phyloP scores from a whole-genome alignment of 2,888 invertebrate species.

The Strigamia transsilvanica region DNA sequence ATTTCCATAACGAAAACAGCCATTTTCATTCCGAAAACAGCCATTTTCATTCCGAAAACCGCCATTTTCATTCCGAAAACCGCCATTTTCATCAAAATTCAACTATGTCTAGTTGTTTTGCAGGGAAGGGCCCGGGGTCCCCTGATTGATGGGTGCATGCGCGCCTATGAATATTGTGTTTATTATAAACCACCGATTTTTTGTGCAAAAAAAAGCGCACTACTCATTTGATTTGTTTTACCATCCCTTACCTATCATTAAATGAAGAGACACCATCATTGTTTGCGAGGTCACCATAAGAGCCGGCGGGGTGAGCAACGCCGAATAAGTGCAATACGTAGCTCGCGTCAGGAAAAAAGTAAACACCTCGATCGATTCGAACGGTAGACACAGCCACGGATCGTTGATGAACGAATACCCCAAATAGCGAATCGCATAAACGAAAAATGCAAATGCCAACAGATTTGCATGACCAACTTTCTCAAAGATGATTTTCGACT shows the following conservation, averaged over 20 bases:
- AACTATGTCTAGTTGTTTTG: no score
- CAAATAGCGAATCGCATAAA: conserved; percentile 76
- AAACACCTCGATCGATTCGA: conserved; percentile 84
- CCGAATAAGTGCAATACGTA: conserved; percentile 88
- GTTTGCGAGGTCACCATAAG: conserved; percentile 76
- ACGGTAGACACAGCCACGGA: conserved; percentile 87
- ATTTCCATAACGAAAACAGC: no score
- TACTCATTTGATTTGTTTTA: no score
- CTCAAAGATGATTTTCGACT: conserved; percentile 79
- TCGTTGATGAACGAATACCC: conserved; percentile 64
- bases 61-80: no score
- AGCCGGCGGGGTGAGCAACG: conserved; percentile 80
- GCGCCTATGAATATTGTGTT: no score
- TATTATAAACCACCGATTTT: no score
- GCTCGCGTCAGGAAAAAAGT: conserved; percentile 91
- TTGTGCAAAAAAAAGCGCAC: no score
- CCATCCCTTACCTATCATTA: conserved; percentile 75
- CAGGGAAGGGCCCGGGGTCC: no score
- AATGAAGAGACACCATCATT: conserved; percentile 86
- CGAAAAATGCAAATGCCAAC: conserved; percentile 78
- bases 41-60: no score
- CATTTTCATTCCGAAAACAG: no score
- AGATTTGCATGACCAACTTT: conserved; percentile 80
- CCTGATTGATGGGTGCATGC: no score
- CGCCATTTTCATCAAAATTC: no score